A percentile compares a stretch with the other conserved stretches of the same genome.
These are phyloP conservation scores for Pseudobourletiella spinata DNA, from an alignment of 1,140 invertebrate species.

Conservation along the genomic window DNA sequence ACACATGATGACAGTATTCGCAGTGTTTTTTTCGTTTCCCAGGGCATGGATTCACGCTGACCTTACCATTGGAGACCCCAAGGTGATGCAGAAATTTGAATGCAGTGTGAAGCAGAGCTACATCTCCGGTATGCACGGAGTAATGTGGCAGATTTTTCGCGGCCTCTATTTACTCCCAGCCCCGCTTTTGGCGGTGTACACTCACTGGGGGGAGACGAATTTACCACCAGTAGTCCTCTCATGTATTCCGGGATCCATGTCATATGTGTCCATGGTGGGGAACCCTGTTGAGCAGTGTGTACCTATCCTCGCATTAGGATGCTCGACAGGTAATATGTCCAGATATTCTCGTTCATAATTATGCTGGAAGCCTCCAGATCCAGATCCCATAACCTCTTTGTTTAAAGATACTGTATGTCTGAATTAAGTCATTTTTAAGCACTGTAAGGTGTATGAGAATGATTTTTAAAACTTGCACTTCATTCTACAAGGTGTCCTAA, in stretches of 20 bases:
- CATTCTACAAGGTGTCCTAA: too few species aligned
- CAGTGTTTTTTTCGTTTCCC: too few species aligned
- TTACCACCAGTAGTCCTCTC: conserved; percentile 31
- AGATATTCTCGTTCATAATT: too few species aligned
- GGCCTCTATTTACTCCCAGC: conserved; percentile 27
- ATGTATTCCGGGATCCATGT: conserved; percentile 31
- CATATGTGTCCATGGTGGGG: conserved; percentile 19
- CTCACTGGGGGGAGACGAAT: conserved; percentile 32
- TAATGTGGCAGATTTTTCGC: conserved; percentile 34
- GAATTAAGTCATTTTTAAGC: conserved; percentile 6
- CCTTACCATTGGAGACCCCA: conserved; percentile 16
- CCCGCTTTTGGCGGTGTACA: conserved; percentile 26
- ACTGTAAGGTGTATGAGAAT: too few species aligned
- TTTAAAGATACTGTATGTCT: too few species aligned
- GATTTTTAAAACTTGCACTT: too few species aligned
- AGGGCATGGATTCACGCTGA: conserved; percentile 35
- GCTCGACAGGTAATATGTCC: conserved; percentile 27
- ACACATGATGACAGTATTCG: too few species aligned
- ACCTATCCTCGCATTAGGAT: conserved; percentile 30
- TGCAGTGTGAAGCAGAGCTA: conserved; percentile 27
- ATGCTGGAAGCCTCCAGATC: too few species aligned
- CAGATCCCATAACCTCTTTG: too few species aligned
- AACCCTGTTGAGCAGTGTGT: conserved; percentile 21
- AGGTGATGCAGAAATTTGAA: conserved; percentile 29
- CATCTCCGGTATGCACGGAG: conserved; percentile 29